A percentile compares a stretch with the other conserved stretches of the same genome.
Conservation (phyloP, 2,113 vertebrate species). For the Campylomormyrus numenius region DNA sequence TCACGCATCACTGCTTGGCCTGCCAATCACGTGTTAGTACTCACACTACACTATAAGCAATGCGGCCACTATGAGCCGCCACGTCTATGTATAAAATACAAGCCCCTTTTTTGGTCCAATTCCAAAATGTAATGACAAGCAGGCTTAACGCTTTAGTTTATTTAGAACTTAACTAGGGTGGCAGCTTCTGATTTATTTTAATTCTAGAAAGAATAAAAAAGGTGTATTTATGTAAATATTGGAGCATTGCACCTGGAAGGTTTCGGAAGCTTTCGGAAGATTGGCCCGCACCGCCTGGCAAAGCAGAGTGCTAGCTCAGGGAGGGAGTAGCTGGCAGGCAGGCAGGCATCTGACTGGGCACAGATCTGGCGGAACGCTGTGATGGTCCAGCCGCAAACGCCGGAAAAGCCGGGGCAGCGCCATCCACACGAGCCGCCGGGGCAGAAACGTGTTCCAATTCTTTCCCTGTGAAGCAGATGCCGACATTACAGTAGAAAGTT, state of each 20-base stretch:
- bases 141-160: not conserved
- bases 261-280: not conserved
- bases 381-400: not conserved
- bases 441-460: not conserved
- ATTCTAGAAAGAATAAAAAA: not conserved
- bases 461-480: not conserved
- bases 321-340: not conserved
- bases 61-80: not conserved
- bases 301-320: not conserved
- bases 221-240: not conserved
- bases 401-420: not conserved
- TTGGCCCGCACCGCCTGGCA: not conserved
- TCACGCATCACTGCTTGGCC: not conserved
- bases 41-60: not conserved
- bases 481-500: not conserved
- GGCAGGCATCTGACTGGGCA: not conserved
- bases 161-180: not conserved
- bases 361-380: not conserved
- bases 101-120: not conserved
- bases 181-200: not conserved
- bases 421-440: not conserved
- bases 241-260: not conserved
- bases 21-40: not conserved
- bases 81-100: not conserved
- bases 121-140: not conserved